Base-by-base conservation (phyloP, 2,888 invertebrate species). In the Anthophora plumipes region DNA sequence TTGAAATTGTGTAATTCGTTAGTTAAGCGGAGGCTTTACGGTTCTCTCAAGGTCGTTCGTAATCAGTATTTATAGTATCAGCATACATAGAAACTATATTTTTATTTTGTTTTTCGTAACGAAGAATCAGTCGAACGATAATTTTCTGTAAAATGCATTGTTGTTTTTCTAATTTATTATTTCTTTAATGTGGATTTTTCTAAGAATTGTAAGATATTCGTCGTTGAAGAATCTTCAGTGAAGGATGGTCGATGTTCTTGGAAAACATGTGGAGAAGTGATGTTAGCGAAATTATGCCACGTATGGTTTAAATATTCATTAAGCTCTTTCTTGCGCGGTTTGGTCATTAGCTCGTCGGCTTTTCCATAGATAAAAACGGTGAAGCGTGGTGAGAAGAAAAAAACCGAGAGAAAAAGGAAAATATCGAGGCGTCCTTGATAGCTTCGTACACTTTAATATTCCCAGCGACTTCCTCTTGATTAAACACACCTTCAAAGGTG, bases 401-500 rank as follows among this genome's bases (percentile, higher is more conserved):
- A n/a, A n/a, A n/a, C n/a, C n/a, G 9, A 3, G 31, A n/a, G 37
- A 46, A 37, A 39, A 37, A 37, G 22, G 43, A 31, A 5, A 55
- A 55, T 55, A 11, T n/a, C 41, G 43, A 5, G 25, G 22, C 7
- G n/a, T n/a, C 37, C 37, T 37, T 11, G 46, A 37, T 37, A 48
- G 14, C 43, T 8, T 8, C 20, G 5, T 43, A 11, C 31, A 14
- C 14, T 57, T 17, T 37, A 57, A 17, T 11, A 3, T 9, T 12
- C n/a, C 1, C 7, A 12, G 1, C 8, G 20, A 20, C 17, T n/a
- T 43, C 48, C 43, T 31, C n/a, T 14, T 31, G 43, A 20, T 43
- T 68, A 25, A 41, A 68, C 5, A 43, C 31, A 12, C 8, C 48
- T 59, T 37, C 46, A 20, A 69, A 43, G 63, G 17, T 31, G 17